Percentiles rank a stretch among this genome's conserved stretches.
Evolutionary conservation across 2,113 vertebrate genomes (phyloP).

Genomic region (Lota lota): DNA sequence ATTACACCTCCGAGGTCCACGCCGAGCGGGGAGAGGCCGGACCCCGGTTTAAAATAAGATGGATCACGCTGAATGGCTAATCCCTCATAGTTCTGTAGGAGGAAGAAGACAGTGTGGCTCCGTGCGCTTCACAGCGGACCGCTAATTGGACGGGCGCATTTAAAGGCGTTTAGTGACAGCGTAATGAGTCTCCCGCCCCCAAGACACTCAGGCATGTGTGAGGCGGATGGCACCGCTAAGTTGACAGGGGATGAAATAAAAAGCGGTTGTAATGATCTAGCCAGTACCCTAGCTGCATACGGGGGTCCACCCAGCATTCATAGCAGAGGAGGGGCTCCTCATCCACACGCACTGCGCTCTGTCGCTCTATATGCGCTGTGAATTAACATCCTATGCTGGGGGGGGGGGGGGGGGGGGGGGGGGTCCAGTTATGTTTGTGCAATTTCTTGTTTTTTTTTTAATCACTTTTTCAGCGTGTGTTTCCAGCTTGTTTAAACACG

Average conservation of each 20-base stretch:
- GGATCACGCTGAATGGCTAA: constrained; percentile 72
- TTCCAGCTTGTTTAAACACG: too few species aligned
- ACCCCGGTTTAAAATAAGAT: constrained; percentile 73
- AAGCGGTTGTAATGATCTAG: too few species aligned
- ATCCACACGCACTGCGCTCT: too few species aligned
- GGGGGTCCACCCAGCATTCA: too few species aligned
- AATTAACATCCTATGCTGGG: too few species aligned
- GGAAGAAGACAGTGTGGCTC: constrained; percentile 67
- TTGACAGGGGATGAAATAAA: constrained; percentile 54
- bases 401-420: too few species aligned
- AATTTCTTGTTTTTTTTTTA: too few species aligned
- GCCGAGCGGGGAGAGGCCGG: constrained; percentile 67
- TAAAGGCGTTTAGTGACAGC: constrained; percentile 73
- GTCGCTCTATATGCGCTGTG: too few species aligned
- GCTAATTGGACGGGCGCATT: constrained; percentile 74
- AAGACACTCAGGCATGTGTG: constrained; percentile 54
- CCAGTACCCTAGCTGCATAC: too few species aligned
- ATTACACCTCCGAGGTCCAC: constrained; percentile 58
- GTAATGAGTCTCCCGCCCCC: constrained; percentile 69
- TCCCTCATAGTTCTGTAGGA: constrained; percentile 71
- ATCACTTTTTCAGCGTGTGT: too few species aligned
- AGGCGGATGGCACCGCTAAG: constrained; percentile 42
- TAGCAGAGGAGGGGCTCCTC: too few species aligned
- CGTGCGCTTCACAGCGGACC: constrained; percentile 69
- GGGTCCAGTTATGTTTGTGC: too few species aligned